Conservation (phyloP, 2,113 vertebrate species). For the Phaethornis superciliosus region DNA sequence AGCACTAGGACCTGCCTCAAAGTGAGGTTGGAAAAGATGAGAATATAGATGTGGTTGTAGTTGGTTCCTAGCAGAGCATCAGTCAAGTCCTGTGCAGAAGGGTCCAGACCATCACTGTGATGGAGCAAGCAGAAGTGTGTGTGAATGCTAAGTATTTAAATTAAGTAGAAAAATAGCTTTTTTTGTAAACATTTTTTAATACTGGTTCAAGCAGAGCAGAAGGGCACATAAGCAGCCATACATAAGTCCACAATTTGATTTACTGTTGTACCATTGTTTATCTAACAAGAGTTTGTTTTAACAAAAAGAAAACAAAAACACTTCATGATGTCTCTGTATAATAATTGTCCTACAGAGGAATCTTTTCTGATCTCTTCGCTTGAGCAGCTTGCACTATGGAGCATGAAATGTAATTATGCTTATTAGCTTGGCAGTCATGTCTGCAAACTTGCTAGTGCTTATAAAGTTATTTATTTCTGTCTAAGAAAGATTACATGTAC, state of each 20-base stretch:
- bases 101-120: background rate
- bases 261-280: background rate
- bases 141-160: background rate
- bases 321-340: background rate
- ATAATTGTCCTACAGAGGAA: background rate
- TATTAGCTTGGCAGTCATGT: background rate
- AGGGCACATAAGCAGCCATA: background rate
- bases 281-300: background rate
- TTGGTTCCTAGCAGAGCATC: background rate
- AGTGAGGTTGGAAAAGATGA: fast-evolving
- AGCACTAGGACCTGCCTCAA: background rate
- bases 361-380: background rate
- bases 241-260: fast-evolving
- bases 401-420: background rate
- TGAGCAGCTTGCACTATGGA: background rate
- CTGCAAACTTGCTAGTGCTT: background rate
- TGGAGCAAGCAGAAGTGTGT: background rate
- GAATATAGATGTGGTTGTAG: background rate
- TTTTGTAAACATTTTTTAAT: background rate
- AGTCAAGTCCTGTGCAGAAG: background rate
- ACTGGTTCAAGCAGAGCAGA: background rate
- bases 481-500: background rate
- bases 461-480: background rate
- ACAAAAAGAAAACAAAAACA: background rate
- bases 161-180: background rate